Evolutionary conservation across 2,888 invertebrate genomes (phyloP).

Genomic region (Piscicola geometra): DNA sequence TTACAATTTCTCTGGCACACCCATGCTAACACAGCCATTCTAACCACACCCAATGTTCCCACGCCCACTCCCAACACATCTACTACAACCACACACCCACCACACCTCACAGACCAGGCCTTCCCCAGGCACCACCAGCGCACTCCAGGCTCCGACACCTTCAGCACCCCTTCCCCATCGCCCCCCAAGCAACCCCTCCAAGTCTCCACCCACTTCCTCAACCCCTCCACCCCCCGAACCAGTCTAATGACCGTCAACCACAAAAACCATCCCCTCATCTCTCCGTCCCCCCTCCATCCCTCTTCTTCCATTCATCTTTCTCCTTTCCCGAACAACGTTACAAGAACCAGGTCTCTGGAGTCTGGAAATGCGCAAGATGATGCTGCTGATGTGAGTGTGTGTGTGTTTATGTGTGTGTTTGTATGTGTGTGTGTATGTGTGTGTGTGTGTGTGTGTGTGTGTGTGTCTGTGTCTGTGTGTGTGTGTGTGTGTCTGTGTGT

Average conservation of each 20-base stretch:
- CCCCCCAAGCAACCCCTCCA: neutral
- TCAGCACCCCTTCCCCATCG: neutral
- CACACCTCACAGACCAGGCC: neutral
- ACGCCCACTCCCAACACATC: neutral
- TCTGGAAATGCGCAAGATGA: no score
- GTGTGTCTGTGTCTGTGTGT: neutral
- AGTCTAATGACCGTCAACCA: conserved; percentile 30
- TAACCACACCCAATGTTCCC: neutral
- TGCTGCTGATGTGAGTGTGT: neutral
- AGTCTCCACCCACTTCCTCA: neutral
- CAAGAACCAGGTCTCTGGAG: neutral
- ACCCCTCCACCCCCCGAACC: conserved; percentile 15
- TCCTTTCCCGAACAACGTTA: neutral
- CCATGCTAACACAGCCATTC: no score
- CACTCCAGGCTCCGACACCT: conserved; percentile 7
- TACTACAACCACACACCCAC: neutral
- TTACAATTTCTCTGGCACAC: no score
- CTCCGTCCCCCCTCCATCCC: neutral
- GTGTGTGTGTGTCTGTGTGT: neutral
- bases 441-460: neutral
- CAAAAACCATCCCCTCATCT: neutral
- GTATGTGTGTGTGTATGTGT: neutral
- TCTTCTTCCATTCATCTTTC: neutral
- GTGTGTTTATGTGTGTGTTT: no score
- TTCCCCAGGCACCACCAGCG: neutral